Percentiles rank a stretch among this genome's conserved stretches.
Evolutionary conservation across 2,797 vertebrate species (phyloP).

Genomic region (Crocodylus rhombifer): DNA sequence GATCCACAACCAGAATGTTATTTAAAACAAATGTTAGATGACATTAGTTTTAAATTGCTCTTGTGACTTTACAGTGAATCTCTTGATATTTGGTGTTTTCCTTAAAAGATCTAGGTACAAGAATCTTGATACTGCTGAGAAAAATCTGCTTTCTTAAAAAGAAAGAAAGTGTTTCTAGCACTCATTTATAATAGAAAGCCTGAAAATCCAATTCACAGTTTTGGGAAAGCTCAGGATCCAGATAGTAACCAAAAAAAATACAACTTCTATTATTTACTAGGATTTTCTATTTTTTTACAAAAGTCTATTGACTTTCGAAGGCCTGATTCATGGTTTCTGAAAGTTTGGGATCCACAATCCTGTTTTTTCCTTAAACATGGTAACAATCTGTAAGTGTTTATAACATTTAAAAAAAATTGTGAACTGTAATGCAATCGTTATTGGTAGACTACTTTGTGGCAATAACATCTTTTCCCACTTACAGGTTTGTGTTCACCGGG

Average conservation of each 20-base stretch:
- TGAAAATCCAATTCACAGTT: not conserved
- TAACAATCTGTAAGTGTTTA: not conserved
- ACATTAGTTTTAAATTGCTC: not conserved
- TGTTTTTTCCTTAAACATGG: not conserved
- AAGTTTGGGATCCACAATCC: accelerated
- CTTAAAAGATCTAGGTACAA: not conserved
- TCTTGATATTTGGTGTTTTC: not conserved
- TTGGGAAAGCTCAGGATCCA: not conserved
- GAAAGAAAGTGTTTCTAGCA: not conserved
- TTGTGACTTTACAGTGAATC: accelerated
- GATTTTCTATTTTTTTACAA: too few species aligned
- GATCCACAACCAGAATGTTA: not conserved
- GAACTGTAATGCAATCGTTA: not conserved
- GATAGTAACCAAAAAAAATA: not conserved
- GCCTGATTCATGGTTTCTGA: not conserved
- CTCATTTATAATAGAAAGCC: not conserved
- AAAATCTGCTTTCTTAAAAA: not conserved
- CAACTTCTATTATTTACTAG: not conserved
- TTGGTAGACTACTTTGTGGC: not conserved
- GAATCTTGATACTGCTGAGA: not conserved
- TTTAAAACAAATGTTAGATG: accelerated
- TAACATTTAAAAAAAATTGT: not conserved
- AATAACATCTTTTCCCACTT: constrained; percentile 4
- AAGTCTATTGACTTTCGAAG: too few species aligned
- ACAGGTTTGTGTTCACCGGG: constrained; percentile 84